Percentiles rank a stretch among this genome's conserved stretches.
phyloP scores from a whole-genome alignment of 2,888 invertebrate genomes.

The Chrysina gloriosa region DNA sequence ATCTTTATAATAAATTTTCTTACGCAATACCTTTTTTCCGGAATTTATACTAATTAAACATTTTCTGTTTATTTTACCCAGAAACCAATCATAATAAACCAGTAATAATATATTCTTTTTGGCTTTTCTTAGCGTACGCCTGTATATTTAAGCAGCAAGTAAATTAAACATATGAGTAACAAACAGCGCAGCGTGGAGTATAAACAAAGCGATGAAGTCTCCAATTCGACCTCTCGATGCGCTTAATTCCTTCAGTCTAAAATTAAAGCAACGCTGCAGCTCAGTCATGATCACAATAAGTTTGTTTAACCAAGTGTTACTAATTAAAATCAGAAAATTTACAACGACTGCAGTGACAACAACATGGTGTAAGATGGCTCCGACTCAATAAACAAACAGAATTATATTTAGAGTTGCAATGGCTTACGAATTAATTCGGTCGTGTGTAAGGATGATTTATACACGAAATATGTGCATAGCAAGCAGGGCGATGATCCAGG shows the following conservation, averaged over 20 bases:
- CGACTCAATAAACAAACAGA: conserved; percentile 21
- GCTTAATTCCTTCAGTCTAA: conserved; percentile 10
- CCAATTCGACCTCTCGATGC: not conserved
- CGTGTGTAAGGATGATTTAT: not conserved
- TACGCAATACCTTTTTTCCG: not conserved
- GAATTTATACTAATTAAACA: conserved; percentile 12
- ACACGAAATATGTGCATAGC: conserved; percentile 5
- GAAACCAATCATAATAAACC: conserved; percentile 21
- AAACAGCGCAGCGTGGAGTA: conserved; percentile 14
- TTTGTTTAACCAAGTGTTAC: conserved; percentile 30
- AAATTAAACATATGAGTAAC: conserved; percentile 28
- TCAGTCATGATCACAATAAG: conserved; percentile 17
- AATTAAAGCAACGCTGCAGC: conserved; percentile 2
- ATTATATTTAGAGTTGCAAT: conserved; percentile 25
- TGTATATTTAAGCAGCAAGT: not conserved
- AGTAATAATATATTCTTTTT: conserved; percentile 5
- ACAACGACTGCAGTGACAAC: conserved; percentile 6
- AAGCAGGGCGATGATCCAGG: not conserved
- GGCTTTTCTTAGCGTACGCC: not conserved
- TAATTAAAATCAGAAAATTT: conserved; percentile 29
- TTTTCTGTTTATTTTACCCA: conserved; percentile 2
- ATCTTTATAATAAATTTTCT: not conserved
- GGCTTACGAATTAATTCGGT: conserved; percentile 10
- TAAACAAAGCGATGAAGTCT: conserved; percentile 11
- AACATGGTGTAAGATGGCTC: conserved; percentile 3